These are phyloP conservation scores for Dolichomitus sp. DNA, from an alignment of 2,888 invertebrate species.

Conservation along the genomic window DNA sequence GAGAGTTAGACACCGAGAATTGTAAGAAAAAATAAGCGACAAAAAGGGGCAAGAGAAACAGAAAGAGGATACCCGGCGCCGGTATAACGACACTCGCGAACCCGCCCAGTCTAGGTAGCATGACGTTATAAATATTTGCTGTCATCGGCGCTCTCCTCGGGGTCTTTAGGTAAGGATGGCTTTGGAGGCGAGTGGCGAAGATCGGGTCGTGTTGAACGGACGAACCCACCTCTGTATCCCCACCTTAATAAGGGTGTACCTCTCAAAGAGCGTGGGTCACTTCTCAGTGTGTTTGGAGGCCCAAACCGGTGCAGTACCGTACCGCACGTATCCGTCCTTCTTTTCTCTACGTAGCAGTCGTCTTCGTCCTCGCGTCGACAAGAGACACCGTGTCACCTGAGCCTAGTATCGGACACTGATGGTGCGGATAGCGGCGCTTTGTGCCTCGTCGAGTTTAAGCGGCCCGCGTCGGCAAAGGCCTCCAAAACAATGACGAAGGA, in stretches of 20 bases:
- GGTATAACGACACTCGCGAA: slow-evolving; percentile 70
- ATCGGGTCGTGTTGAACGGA: slow-evolving; percentile 16
- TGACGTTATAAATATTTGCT: slow-evolving; percentile 84
- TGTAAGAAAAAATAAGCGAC: slow-evolving; percentile 8
- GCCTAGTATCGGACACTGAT: slow-evolving; percentile 84
- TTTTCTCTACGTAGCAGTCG: slow-evolving; percentile 20
- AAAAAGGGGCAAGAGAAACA: slow-evolving; percentile 20
- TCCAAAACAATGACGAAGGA: slow-evolving; percentile 62
- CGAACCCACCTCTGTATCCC: slow-evolving; percentile 68
- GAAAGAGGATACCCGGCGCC: slow-evolving; percentile 70
- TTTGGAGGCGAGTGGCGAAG: slow-evolving; percentile 36
- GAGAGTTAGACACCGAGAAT: slow-evolving; percentile 18
- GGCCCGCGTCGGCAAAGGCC: slow-evolving; percentile 56
- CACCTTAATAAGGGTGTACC: slow-evolving; percentile 77
- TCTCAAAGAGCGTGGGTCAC: slow-evolving; percentile 64
- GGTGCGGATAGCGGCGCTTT: slow-evolving; percentile 84
- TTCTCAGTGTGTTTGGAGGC: slow-evolving; percentile 21
- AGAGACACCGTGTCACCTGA: slow-evolving; percentile 80
- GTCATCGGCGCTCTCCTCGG: slow-evolving; percentile 77
- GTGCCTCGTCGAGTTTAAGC: slow-evolving; percentile 63
- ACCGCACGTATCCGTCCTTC: slow-evolving; percentile 35
- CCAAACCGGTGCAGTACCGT: slow-evolving; percentile 2
- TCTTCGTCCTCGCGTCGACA: slow-evolving; percentile 22
- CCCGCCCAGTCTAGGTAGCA: slow-evolving; percentile 80
- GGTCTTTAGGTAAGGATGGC: slow-evolving; percentile 34